phyloP scores from a whole-genome alignment of 1,140 invertebrate species.

The Papilio helenus region DNA sequence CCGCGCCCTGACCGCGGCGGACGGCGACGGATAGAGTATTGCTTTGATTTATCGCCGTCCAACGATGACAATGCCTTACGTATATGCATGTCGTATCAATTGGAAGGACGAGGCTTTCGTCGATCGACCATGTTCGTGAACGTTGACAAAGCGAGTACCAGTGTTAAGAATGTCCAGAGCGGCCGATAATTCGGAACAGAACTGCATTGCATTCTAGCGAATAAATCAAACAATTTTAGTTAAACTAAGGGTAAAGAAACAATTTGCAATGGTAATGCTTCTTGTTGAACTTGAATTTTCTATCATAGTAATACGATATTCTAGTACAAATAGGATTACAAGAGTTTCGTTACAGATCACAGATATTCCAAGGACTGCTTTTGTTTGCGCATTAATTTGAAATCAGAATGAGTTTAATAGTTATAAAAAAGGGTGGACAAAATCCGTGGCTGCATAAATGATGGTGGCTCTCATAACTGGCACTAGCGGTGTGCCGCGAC shows the following conservation, averaged over 20 bases:
- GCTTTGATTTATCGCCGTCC: constrained; percentile 68
- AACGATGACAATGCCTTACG: constrained; percentile 61
- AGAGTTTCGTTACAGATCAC: not conserved
- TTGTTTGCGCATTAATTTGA: constrained; percentile 50
- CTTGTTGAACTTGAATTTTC: not conserved
- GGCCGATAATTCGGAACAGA: not conserved
- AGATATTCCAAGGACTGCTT: constrained; percentile 31
- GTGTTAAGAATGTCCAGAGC: not conserved
- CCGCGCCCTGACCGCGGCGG: constrained; percentile 47
- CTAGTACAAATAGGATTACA: not conserved
- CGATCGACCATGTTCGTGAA: constrained; percentile 20
- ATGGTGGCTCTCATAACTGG: constrained; percentile 68
- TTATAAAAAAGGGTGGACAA: constrained; percentile 53
- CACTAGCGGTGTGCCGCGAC: constrained; percentile 69
- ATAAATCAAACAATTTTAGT: not conserved
- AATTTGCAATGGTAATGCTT: not conserved
- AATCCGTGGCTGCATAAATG: constrained; percentile 58
- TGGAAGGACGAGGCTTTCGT: constrained; percentile 41
- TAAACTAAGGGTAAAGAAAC: not conserved
- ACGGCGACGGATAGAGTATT: constrained; percentile 73
- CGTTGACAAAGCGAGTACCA: not conserved
- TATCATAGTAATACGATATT: not conserved
- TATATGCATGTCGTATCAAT: constrained; percentile 51
- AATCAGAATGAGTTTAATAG: constrained; percentile 51
- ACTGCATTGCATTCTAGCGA: not conserved